Evolutionary conservation across 1,140 invertebrate species (phyloP).

Genomic region (Aporrectodea caliginosa): DNA sequence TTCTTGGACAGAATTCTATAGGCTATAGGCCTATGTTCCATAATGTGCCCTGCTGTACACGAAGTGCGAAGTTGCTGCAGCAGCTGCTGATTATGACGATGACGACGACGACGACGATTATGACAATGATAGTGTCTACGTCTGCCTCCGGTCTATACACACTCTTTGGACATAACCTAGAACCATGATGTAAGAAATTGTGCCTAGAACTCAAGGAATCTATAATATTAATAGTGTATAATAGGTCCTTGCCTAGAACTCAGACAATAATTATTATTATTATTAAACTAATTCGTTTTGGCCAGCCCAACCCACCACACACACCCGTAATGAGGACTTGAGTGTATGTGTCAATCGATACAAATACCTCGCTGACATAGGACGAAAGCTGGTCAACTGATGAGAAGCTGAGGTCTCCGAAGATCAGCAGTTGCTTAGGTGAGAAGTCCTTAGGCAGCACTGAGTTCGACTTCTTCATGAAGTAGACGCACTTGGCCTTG

Average conservation of each 20-base stretch:
- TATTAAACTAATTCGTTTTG: too few relatives aligned
- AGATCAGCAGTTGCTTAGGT: slow-evolving; percentile 68
- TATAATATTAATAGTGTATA: too few relatives aligned
- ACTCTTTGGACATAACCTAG: neutral
- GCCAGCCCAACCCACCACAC: neutral
- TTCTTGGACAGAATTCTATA: too few relatives aligned
- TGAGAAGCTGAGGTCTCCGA: slow-evolving; percentile 81
- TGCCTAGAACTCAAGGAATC: neutral
- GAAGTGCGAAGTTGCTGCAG: too few relatives aligned
- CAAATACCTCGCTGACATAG: slow-evolving; percentile 74
- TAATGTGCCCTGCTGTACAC: too few relatives aligned
- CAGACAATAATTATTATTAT: too few relatives aligned
- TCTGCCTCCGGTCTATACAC: too few relatives aligned
- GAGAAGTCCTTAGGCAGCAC: slow-evolving; percentile 69
- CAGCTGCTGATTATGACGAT: too few relatives aligned
- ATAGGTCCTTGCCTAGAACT: too few relatives aligned
- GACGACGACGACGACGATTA: too few relatives aligned
- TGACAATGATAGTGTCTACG: too few relatives aligned
- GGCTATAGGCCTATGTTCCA: too few relatives aligned
- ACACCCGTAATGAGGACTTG: neutral
- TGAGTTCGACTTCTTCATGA: slow-evolving; percentile 69
- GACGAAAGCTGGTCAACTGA: slow-evolving; percentile 85
- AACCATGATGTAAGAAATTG: neutral
- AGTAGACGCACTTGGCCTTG: slow-evolving; percentile 74
- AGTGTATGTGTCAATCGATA: slow-evolving; percentile 45